Evolutionary conservation across 2,797 vertebrate genomes (phyloP).

Genomic region (Columba guinea): DNA sequence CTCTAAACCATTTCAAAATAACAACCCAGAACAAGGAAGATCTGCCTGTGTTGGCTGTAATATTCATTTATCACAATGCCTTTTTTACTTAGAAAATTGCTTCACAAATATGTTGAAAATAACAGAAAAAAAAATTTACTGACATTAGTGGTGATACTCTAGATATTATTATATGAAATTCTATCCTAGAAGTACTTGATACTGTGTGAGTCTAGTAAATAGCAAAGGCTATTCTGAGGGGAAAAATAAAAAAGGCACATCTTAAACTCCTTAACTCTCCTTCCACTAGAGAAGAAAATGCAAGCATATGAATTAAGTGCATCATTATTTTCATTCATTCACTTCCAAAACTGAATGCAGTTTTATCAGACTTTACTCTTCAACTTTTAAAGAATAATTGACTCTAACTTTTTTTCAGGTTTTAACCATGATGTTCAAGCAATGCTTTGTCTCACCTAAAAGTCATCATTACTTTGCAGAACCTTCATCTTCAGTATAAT

Average conservation of each 20-base stretch:
- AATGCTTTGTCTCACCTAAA: background rate
- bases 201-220: background rate
- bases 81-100: background rate
- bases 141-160: background rate
- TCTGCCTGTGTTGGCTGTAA: background rate
- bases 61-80: background rate
- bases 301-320: background rate
- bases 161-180: background rate
- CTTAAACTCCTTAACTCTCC: background rate
- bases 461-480: background rate
- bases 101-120: background rate
- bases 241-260: fast-evolving
- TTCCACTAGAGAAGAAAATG: background rate
- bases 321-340: background rate
- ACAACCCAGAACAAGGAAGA: background rate
- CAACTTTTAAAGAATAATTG: background rate
- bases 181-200: background rate
- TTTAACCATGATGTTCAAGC: background rate
- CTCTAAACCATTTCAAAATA: background rate
- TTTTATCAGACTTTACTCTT: background rate
- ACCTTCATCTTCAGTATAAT: background rate
- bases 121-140: background rate
- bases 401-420: background rate
- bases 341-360: background rate
- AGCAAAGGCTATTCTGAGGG: background rate